These are phyloP conservation scores for Nerophis ophidion DNA, from an alignment of 2,113 vertebrate species.

Conservation along the genomic window DNA sequence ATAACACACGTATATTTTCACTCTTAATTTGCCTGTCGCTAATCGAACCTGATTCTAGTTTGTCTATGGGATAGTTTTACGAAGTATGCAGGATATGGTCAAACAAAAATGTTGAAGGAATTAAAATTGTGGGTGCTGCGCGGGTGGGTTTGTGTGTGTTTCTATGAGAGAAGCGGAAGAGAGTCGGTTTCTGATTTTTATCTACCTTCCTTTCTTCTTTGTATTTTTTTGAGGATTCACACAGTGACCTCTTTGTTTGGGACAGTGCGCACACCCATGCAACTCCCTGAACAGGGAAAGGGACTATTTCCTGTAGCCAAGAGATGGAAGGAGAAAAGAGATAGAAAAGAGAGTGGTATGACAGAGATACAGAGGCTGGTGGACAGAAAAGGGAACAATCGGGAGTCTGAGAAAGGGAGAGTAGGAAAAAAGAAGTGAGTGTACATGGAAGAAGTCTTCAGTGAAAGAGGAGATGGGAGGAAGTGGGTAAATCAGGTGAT, in stretches of 20 bases:
- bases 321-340: conserved; percentile 50
- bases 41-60: conserved; percentile 52
- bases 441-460: conserved; percentile 29
- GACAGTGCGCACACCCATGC: conserved; percentile 64
- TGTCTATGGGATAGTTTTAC: not conserved
- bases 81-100: conserved; percentile 7
- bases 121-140: conserved; percentile 15
- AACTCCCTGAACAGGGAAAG: conserved; percentile 55
- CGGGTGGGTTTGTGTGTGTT: conserved; percentile 8
- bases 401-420: conserved; percentile 36
- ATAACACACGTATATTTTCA: conserved; percentile 68
- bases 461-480: conserved; percentile 57
- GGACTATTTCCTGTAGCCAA: conserved; percentile 71
- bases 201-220: conserved; percentile 73
- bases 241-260: conserved; percentile 78
- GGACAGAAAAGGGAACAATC: conserved; percentile 36
- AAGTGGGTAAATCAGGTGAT: conserved; percentile 38
- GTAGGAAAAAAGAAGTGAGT: conserved; percentile 35
- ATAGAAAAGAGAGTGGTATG: conserved; percentile 42
- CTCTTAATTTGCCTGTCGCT: conserved; percentile 72
- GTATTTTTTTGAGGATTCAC: conserved; percentile 72
- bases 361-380: conserved; percentile 37
- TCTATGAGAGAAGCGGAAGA: conserved; percentile 58
- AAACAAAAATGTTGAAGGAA: conserved; percentile 20
- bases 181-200: conserved; percentile 72